Conservation (phyloP, 2,113 vertebrate genomes). For the Pygathrix nemaeus region DNA sequence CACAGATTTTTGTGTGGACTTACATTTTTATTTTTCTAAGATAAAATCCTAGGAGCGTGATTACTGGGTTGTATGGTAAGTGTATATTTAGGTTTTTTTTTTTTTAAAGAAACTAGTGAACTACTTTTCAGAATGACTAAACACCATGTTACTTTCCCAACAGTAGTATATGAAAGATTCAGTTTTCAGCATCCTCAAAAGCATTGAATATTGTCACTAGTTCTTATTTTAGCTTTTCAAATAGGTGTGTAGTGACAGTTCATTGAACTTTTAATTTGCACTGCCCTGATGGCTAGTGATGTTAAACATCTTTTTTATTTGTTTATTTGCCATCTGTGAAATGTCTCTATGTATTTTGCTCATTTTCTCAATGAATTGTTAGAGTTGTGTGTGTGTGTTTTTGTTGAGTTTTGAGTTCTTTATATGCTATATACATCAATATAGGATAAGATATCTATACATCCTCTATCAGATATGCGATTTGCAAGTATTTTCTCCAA, state of each 20-base stretch:
- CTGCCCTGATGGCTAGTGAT: neutral
- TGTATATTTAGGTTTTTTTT: neutral
- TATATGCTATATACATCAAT: neutral
- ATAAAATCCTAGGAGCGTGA: neutral
- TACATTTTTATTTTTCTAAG: neutral
- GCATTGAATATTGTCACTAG: neutral
- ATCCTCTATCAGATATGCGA: neutral
- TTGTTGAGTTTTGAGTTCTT: neutral
- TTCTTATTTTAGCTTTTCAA: neutral
- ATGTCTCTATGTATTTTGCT: slow-evolving; percentile 14
- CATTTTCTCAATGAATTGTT: slow-evolving; percentile 25
- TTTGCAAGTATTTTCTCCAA: slow-evolving; percentile 14
- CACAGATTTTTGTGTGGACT: neutral
- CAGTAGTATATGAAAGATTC: neutral
- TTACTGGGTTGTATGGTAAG: neutral
- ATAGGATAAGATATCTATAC: neutral
- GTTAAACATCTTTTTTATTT: slow-evolving; percentile 1
- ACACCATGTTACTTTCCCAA: neutral
- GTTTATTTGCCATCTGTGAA: neutral
- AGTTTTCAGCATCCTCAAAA: neutral
- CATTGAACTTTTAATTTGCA: neutral
- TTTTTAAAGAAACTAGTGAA: neutral
- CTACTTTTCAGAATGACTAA: slow-evolving; percentile 12
- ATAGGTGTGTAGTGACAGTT: neutral
- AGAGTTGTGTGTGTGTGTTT: neutral